Percentiles rank a stretch among this genome's conserved stretches.
phyloP scores from a whole-genome alignment of 2,797 vertebrate genomes.

The Meriones psammophilus region DNA sequence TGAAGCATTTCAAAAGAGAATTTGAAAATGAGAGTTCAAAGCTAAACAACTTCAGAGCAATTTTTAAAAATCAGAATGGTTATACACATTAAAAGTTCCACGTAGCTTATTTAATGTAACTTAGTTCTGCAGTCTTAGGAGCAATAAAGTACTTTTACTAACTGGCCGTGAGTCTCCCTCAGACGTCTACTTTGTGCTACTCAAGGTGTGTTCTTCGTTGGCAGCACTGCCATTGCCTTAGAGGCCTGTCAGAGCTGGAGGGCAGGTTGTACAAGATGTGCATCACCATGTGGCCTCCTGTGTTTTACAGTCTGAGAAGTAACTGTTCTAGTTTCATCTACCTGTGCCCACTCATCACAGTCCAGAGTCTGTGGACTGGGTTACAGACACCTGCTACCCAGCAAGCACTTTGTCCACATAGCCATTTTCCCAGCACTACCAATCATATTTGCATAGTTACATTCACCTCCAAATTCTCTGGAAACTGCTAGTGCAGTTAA shows the following conservation, averaged over 20 bases:
- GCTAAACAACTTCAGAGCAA: background rate
- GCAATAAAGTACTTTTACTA: constrained; percentile 1
- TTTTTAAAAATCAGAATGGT: constrained; percentile 1
- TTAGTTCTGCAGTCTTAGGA: background rate
- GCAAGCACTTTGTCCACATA: background rate
- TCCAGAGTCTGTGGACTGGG: too few relatives aligned
- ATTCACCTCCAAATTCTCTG: constrained; percentile 30
- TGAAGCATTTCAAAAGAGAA: background rate
- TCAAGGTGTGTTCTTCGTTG: background rate
- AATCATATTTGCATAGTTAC: background rate
- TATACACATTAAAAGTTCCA: background rate
- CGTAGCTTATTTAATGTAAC: constrained; percentile 43
- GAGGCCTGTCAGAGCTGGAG: background rate
- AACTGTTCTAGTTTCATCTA: background rate
- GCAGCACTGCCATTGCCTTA: background rate
- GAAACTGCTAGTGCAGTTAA: constrained; percentile 23
- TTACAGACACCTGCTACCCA: background rate
- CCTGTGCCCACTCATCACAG: background rate
- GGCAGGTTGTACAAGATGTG: background rate
- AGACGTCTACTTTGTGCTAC: constrained; percentile 41
- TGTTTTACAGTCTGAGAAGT: constrained; percentile 29
- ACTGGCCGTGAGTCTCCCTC: background rate
- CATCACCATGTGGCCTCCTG: background rate
- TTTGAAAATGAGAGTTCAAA: constrained; percentile 43
- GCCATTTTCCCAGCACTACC: background rate